phyloP scores from a whole-genome alignment of 2,797 vertebrate genomes.

The Ispidina picta region DNA sequence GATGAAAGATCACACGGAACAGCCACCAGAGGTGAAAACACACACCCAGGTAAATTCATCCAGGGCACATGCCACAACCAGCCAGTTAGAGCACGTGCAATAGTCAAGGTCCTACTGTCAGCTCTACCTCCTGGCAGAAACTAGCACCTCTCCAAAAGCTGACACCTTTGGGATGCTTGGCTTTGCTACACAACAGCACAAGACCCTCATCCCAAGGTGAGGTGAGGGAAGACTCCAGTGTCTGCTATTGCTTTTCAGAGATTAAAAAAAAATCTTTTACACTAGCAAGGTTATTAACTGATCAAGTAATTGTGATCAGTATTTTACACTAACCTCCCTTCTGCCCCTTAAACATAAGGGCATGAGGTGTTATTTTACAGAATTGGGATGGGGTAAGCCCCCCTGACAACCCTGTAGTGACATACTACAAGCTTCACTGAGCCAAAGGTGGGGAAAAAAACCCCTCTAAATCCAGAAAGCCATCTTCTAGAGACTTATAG shows the following conservation, averaged over 20 bases:
- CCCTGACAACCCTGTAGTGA: background rate
- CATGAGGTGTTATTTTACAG: background rate
- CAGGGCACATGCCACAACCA: background rate
- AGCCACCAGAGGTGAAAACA: background rate
- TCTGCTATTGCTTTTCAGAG: background rate
- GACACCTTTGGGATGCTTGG: background rate
- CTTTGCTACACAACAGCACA: background rate
- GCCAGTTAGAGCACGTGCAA: rapidly evolving
- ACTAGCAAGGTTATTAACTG: background rate
- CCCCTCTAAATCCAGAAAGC: conserved; percentile 8
- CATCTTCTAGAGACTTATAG: background rate
- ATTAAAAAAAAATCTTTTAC: background rate
- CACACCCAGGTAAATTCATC: background rate
- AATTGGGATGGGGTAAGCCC: background rate
- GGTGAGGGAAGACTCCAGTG: rapidly evolving
- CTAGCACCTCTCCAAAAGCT: too few species aligned
- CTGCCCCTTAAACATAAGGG: background rate
- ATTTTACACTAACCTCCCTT: background rate
- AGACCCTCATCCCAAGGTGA: background rate
- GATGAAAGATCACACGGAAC: background rate
- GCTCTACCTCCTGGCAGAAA: background rate
- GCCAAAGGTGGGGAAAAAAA: background rate
- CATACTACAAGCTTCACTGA: background rate
- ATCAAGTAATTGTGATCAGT: background rate
- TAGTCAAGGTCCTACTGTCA: background rate